Base-by-base conservation (phyloP, 2,113 vertebrate species). In the Gnathonemus longibarbis region DNA sequence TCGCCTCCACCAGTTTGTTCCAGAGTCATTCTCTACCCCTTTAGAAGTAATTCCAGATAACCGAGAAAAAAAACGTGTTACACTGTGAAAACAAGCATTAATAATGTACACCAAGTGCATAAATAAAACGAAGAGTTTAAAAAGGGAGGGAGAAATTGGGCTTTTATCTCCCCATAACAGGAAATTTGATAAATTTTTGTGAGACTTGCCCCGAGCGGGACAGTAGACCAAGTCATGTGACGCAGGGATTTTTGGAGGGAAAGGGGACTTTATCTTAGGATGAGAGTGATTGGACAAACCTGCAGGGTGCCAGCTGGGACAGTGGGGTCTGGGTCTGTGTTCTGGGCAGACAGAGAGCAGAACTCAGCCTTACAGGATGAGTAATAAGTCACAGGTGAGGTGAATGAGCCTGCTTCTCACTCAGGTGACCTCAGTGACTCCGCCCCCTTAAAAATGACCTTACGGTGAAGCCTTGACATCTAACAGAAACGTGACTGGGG, bases 1-100 rank as follows among this genome's bases (percentile, higher is more conserved):
- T 77, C 88, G 70, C 62, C 89, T 53, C 87, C 85, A 92, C 91
- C 70, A 90, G 90, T 91, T 15, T 52, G 31, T 56, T 53, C 48
- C 85, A 2, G 24, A 50, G 46, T 83, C 58, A 70, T 49, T 27
- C 56, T 39, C 31, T 46, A 42, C 31, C 80, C 39, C 50, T 66
- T 89, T 6, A 48, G 52, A 56, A 49, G 70, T 31, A 62, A 19
- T 1, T 80, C 35, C 35, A 80, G 17, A 80, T 80, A 39, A 80
- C 1, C 3, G 1, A 8, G 8, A 35, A 35, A 70, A 17, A 80
- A 80, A 15, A 35, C 27, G 1, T 42, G 74, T 80, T 42, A 80
- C 35, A 80, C 13, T 74, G 10, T 35, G n/a, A 31, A 35, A 80
- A 80, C 74, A 80, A 80, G 13, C 35, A 80, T 42, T 39, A 80